Evolutionary conservation across 1,140 invertebrate genomes (phyloP).

Genomic region (Drosophila sucinea): DNA sequence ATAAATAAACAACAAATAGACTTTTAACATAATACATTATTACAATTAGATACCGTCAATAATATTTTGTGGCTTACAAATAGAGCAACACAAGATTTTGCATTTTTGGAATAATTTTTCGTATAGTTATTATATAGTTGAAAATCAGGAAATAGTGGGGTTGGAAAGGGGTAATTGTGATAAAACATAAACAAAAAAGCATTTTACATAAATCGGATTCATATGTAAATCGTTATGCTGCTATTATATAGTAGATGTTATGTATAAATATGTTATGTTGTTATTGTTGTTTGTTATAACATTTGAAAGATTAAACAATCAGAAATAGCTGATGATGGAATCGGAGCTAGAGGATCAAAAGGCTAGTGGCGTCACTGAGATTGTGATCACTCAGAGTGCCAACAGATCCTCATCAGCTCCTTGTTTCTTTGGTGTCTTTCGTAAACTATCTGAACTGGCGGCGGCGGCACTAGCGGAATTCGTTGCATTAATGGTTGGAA

Average conservation of each 20-base stretch:
- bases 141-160: constrained; percentile 24
- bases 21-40: constrained; percentile 76
- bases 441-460: constrained; percentile 66
- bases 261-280: constrained; percentile 65
- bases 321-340: constrained; percentile 34
- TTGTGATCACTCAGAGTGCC: constrained; percentile 68
- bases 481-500: constrained; percentile 84
- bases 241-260: constrained; percentile 60
- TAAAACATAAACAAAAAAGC: constrained; percentile 47
- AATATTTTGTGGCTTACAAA: constrained; percentile 58
- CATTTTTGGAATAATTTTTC: constrained; percentile 65
- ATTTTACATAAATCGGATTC: constrained; percentile 58
- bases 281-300: constrained; percentile 51
- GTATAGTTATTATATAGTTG: constrained; percentile 59
- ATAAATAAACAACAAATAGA: constrained; percentile 81
- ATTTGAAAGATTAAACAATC: constrained; percentile 75
- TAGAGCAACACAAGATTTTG: constrained; percentile 69
- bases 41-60: constrained; percentile 59
- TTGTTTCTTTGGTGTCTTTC: constrained; percentile 77
- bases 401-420: constrained; percentile 74
- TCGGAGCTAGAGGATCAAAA: not conserved
- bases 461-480: constrained; percentile 55
- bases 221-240: constrained; percentile 49
- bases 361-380: not conserved
- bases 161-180: not conserved